Base-by-base conservation (phyloP, 2,888 invertebrate genomes). In the Epistrophella euchroma region DNA sequence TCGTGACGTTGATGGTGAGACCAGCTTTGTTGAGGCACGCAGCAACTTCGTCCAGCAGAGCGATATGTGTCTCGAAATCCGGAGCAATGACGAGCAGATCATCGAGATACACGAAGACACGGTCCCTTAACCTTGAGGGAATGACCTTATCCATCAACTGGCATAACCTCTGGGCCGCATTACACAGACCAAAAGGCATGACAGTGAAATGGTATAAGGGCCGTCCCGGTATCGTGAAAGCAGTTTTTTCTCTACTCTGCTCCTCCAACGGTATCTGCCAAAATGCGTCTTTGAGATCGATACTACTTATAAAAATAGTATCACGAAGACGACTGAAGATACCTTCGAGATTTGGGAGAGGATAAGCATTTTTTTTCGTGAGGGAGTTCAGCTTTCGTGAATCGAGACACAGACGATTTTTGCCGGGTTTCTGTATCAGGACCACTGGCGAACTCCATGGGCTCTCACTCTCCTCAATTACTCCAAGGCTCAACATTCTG, bases 121-220 rank as follows among this genome's bases (percentile, higher is more conserved):
- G 52, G 25, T 52, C 52, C 25, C 52, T 13, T 56, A 56, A 10
- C 78, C 11, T 64, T 56, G 22, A 70, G 10, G 82, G 87, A 32
- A 88, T 60, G 6, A 88, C 68, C 13, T 75, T 74, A 45, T 76
- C 83, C 75, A 89, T 81, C 15, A 89, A 58, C 0, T 88, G 73
- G 62, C 89, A 89, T 17, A 40, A 40, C 40, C 40, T 15, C 5
- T 40, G 40, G 5, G 40, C 40, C 6, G 40, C 40, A 40, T 40
- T 40, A 15, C 40, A 37, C 11, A 37, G 37, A 37, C 37, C 37
- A 37, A 37, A 37, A 4, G 37, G 37, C 37, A 37, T 37, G 37
- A 37, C 37, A 11, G 37, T 37, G 13, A 37, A 37, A 37, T 37
- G 37, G 13, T 37, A 28, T 3, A 37, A 13, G 37, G 37, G 11